Percentiles rank a stretch among this genome's conserved stretches.
These are phyloP conservation scores for Atethmia centrago DNA, from an alignment of 2,888 invertebrate genomes.

Conservation along the genomic window DNA sequence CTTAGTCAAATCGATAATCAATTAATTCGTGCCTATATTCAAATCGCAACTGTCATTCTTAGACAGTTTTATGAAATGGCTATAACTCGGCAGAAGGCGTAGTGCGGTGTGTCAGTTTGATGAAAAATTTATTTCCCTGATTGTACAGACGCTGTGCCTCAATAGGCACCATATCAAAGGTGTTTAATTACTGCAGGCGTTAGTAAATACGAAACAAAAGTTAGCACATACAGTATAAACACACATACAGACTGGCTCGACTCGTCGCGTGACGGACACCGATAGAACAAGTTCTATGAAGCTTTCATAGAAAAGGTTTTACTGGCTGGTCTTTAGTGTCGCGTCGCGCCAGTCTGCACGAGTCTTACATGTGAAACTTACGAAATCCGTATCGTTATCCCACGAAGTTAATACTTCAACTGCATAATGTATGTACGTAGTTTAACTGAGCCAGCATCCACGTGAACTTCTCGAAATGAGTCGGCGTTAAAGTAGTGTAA, in stretches of 20 bases:
- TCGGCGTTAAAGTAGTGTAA: conserved; percentile 56
- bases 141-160: not conserved
- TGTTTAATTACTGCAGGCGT: not conserved
- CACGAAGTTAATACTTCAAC: conserved; percentile 25
- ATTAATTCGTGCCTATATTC: not conserved
- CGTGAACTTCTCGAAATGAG: conserved; percentile 50
- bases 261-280: no score
- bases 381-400: conserved; percentile 12
- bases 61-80: not conserved
- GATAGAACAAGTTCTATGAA: no score
- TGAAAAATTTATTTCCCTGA: not conserved
- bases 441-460: conserved; percentile 27
- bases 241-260: no score
- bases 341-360: no score
- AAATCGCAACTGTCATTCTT: not conserved
- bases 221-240: not conserved
- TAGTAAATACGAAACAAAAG: conserved; percentile 3
- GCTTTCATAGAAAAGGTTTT: no score
- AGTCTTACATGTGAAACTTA: conserved; percentile 25
- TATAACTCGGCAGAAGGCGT: not conserved
- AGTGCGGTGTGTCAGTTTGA: not conserved
- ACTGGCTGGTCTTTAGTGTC: no score
- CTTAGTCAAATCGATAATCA: no score
- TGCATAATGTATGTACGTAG: conserved; percentile 39
- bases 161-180: not conserved